phyloP scores from a whole-genome alignment of 2,888 invertebrate genomes.

The Lochmaea crataegi region DNA sequence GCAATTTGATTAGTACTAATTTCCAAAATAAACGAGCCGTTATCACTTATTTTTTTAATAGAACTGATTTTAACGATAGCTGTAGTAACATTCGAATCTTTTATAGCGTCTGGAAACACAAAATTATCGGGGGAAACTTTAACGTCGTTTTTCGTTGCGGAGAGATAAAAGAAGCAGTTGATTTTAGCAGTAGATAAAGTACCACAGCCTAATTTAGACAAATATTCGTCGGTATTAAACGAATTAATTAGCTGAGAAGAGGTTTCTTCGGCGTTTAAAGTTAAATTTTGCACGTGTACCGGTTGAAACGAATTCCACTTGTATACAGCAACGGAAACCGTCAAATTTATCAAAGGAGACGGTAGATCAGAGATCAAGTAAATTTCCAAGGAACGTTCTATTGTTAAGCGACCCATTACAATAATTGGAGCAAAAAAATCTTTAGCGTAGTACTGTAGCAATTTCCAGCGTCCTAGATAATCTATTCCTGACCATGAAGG shows the following conservation, averaged over 20 bases:
- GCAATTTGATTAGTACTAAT: constrained; percentile 69
- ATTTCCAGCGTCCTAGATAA: constrained; percentile 62
- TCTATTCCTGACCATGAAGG: constrained; percentile 96
- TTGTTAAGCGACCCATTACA: constrained; percentile 69
- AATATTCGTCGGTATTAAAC: constrained; percentile 55
- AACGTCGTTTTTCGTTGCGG: constrained; percentile 65
- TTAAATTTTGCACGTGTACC: not conserved
- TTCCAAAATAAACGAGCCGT: constrained; percentile 56
- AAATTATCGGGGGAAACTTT: constrained; percentile 73
- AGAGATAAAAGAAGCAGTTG: constrained; percentile 65
- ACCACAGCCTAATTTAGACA: constrained; percentile 59
- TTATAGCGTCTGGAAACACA: constrained; percentile 73
- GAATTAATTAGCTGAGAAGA: constrained; percentile 43
- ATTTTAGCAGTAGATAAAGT: constrained; percentile 50
- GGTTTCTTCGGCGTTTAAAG: not conserved
- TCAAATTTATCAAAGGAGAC: constrained; percentile 60
- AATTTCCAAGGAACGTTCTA: constrained; percentile 69
- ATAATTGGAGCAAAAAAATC: constrained; percentile 86
- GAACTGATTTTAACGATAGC: constrained; percentile 49
- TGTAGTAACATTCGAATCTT: constrained; percentile 64
- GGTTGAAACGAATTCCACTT: constrained; percentile 64
- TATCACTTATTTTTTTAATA: constrained; percentile 44
- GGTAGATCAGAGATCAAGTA: constrained; percentile 73
- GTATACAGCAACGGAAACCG: constrained; percentile 69
- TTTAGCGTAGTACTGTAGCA: constrained; percentile 86